Conservation (phyloP, 37 sponge, comb jelly and placozoan species). For the Spongilla lacustris region DNA sequence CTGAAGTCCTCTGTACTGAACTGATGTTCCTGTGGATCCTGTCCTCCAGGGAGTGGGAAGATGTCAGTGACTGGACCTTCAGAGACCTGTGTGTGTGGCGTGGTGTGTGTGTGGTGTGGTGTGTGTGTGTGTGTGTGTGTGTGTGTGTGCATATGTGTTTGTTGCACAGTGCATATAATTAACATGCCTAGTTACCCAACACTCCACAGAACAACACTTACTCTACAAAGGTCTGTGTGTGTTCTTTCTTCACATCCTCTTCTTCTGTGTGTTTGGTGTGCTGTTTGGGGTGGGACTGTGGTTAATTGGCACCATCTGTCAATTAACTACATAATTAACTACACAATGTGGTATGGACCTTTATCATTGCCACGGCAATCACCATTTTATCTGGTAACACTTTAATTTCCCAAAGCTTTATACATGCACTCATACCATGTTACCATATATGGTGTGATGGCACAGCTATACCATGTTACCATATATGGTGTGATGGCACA, state of each 20-base stretch:
- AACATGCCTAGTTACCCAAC: too few species aligned
- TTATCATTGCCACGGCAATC: too few species aligned
- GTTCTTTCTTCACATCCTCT: neutral
- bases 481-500: too few species aligned
- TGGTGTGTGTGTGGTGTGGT: too few species aligned
- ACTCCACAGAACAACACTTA: neutral
- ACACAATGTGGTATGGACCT: too few species aligned
- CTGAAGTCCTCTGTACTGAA: constrained; percentile 79
- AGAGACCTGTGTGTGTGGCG: constrained; percentile 34
- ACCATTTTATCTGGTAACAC: too few species aligned
- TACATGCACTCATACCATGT: too few species aligned
- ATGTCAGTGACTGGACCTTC: constrained; percentile 61
- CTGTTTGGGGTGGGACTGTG: neutral
- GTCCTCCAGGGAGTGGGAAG: constrained; percentile 59
- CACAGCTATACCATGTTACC: too few species aligned
- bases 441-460: too few species aligned
- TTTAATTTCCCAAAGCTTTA: too few species aligned
- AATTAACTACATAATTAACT: too few species aligned
- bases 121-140: neutral
- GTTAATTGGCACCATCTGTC: neutral
- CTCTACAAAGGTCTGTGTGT: constrained; percentile 9
- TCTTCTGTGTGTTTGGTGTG: constrained; percentile 6
- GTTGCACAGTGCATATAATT: too few species aligned
- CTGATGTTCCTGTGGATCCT: constrained; percentile 77
- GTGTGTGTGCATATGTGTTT: neutral